Evolutionary conservation across 2,888 invertebrate species (phyloP).

Genomic region (Elegia similella): DNA sequence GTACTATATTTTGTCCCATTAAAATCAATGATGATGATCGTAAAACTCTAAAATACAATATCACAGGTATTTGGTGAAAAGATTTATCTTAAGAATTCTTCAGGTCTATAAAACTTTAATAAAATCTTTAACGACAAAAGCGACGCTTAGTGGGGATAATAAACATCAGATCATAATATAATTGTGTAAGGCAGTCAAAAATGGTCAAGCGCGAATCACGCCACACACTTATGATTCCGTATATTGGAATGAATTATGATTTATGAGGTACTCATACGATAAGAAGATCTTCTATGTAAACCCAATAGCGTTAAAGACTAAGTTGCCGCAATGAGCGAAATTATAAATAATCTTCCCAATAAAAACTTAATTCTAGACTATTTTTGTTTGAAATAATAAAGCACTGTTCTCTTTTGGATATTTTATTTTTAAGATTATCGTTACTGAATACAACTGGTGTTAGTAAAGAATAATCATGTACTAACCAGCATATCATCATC

Average conservation of each 20-base stretch:
- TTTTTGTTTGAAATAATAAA: too few relatives aligned
- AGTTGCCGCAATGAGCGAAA: too few relatives aligned
- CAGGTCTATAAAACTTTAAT: slow-evolving; percentile 2
- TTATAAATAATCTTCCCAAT: too few relatives aligned
- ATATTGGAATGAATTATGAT: neutral
- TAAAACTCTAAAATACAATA: neutral
- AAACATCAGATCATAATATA: slow-evolving; percentile 40
- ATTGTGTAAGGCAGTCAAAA: slow-evolving; percentile 49
- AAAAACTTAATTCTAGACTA: too few relatives aligned
- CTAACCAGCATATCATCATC: too few relatives aligned
- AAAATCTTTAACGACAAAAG: neutral
- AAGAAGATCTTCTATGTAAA: too few relatives aligned
- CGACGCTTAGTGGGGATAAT: slow-evolving; percentile 6
- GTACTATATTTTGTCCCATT: too few relatives aligned
- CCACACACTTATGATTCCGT: neutral
- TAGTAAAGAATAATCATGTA: too few relatives aligned
- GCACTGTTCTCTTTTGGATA: too few relatives aligned
- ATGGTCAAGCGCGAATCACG: neutral
- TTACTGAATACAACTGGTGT: too few relatives aligned
- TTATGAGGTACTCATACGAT: neutral
- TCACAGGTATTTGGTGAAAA: neutral
- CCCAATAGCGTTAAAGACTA: too few relatives aligned
- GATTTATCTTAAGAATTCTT: slow-evolving; percentile 3
- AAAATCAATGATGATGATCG: neutral
- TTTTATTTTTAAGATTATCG: too few relatives aligned